A percentile compares a stretch with the other conserved stretches of the same genome.
These are phyloP conservation scores for Sebastes wilsoni DNA, from an alignment of 2,797 vertebrate genomes.

Conservation along the genomic window DNA sequence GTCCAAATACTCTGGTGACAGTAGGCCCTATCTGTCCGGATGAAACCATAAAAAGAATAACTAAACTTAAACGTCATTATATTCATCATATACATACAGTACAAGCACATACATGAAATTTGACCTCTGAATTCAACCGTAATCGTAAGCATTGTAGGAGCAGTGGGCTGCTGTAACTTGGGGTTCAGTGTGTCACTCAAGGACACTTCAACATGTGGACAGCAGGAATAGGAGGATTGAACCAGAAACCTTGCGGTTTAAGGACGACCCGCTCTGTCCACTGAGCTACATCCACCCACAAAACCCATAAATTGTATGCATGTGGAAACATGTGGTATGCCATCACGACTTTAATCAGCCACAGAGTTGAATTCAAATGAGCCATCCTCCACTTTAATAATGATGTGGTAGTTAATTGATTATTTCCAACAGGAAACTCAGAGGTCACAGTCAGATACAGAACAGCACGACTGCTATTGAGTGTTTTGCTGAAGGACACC, in stretches of 20 bases:
- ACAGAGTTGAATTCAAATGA: constrained; percentile 45
- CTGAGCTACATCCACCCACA: background rate
- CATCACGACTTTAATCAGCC: constrained; percentile 28
- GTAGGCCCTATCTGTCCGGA: background rate
- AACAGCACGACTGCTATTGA: background rate
- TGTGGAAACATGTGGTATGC: background rate
- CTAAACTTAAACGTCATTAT: background rate
- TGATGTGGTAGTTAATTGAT: constrained; percentile 41
- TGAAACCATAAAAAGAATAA: background rate
- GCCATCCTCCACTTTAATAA: constrained; percentile 45
- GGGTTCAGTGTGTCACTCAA: too few relatives aligned
- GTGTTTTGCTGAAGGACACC: constrained; percentile 32
- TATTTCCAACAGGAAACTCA: constrained; percentile 31
- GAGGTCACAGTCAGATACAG: constrained; percentile 33
- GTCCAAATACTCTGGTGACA: background rate
- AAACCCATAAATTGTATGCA: background rate
- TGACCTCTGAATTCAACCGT: too few relatives aligned
- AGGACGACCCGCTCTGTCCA: too few relatives aligned
- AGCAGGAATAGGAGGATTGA: too few relatives aligned
- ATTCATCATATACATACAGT: too few relatives aligned
- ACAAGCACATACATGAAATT: too few relatives aligned
- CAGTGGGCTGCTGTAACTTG: too few relatives aligned
- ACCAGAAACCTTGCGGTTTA: too few relatives aligned
- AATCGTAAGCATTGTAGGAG: too few relatives aligned
- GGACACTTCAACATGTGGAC: too few relatives aligned